phyloP scores from a whole-genome alignment of 2,888 invertebrate genomes.

The Diabrotica balteata region DNA sequence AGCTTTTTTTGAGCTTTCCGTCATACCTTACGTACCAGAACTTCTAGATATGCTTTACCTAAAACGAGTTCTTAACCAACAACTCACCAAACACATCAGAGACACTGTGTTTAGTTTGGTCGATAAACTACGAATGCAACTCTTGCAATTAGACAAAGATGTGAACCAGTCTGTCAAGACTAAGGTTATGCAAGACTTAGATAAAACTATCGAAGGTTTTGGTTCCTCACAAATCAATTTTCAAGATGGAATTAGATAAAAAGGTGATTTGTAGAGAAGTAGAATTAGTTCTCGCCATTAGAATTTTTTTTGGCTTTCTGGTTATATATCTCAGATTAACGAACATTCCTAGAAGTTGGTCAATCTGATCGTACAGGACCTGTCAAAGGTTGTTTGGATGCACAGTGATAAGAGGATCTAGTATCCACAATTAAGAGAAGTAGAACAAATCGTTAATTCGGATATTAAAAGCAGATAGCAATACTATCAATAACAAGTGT shows the following conservation, averaged over 20 bases:
- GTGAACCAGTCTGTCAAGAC: constrained; percentile 99
- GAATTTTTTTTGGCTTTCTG: no score
- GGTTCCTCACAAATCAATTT: constrained; percentile 96
- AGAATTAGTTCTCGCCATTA: no score
- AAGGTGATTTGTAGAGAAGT: constrained; percentile 95
- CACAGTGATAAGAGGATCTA: constrained; percentile 98
- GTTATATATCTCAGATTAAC: constrained; percentile 87
- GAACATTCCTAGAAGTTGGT: constrained; percentile 99
- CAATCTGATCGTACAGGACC: constrained; percentile 95
- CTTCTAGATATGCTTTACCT: constrained; percentile 96
- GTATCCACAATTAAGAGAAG: constrained; percentile 96
- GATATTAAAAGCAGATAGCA: constrained; percentile 95
- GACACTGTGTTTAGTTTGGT: constrained; percentile 95
- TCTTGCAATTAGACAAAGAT: constrained; percentile 95
- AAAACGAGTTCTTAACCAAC: constrained; percentile 96
- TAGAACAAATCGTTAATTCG: constrained; percentile 95
- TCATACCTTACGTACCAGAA: constrained; percentile 96
- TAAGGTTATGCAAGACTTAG: constrained; percentile 99
- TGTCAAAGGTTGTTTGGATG: constrained; percentile 93
- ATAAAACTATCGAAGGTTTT: constrained; percentile 98
- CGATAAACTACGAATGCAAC: constrained; percentile 96
- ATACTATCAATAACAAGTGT: constrained; percentile 94
- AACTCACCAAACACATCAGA: constrained; percentile 98
- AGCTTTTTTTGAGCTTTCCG: constrained; percentile 96
- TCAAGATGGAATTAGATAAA: constrained; percentile 99